A percentile compares a stretch with the other conserved stretches of the same genome.
phyloP scores from a whole-genome alignment of 2,113 vertebrate species.

The Clupea harengus region DNA sequence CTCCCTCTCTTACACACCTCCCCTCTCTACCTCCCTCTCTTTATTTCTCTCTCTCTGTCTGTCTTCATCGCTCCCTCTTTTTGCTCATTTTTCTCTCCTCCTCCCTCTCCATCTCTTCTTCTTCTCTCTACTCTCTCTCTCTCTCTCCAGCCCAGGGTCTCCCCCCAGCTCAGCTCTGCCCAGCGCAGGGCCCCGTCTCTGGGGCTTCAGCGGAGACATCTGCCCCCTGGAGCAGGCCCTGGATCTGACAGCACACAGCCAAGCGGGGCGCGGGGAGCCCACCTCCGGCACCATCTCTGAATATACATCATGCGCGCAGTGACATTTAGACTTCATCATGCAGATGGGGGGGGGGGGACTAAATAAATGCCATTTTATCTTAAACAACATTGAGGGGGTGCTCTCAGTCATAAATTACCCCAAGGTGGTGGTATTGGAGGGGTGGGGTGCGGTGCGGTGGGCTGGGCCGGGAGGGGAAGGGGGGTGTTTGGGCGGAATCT shows the following conservation, averaged over 20 bases:
- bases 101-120: background rate
- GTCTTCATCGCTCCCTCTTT: background rate
- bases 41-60: background rate
- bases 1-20: too few relatives aligned
- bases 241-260: constrained; percentile 40
- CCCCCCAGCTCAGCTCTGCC: constrained; percentile 28
- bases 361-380: constrained; percentile 45
- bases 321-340: constrained; percentile 47
- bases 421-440: constrained; percentile 19
- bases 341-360: constrained; percentile 32
- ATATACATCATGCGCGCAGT: constrained; percentile 40
- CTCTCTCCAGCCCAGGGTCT: constrained; percentile 12
- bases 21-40: background rate
- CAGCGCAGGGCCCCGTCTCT: constrained; percentile 35
- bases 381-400: constrained; percentile 17
- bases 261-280: constrained; percentile 17
- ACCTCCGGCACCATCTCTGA: constrained; percentile 31
- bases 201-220: constrained; percentile 37
- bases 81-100: background rate
- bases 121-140: background rate
- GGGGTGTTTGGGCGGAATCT: background rate
- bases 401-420: constrained; percentile 31
- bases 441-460: background rate
- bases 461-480: background rate
- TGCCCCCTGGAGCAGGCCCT: constrained; percentile 36